Evolutionary conservation across 2,888 invertebrate genomes (phyloP).

Genomic region (Stenodera caucasica): DNA sequence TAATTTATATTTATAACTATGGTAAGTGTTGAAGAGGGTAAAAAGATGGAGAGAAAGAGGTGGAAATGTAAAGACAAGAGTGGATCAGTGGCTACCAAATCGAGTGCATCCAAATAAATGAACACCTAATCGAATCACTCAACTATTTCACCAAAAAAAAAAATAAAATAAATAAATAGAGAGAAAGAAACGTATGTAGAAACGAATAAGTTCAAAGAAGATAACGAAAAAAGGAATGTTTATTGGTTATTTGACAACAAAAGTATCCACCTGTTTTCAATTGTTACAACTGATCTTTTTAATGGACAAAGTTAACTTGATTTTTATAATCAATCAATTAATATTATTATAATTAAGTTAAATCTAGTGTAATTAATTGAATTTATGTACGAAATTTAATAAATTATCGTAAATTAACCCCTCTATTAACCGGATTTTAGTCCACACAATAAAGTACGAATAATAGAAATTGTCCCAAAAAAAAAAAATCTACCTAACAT

Average conservation of each 20-base stretch:
- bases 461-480: too few relatives aligned
- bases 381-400: background rate
- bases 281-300: too few relatives aligned
- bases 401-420: background rate
- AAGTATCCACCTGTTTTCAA: too few relatives aligned
- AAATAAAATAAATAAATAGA: background rate
- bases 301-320: too few relatives aligned
- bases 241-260: too few relatives aligned
- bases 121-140: slow-evolving; percentile 54
- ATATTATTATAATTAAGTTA: too few relatives aligned
- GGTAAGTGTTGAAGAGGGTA: slow-evolving; percentile 22
- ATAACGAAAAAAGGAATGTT: too few relatives aligned
- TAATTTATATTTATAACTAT: too few relatives aligned
- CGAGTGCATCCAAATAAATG: slow-evolving; percentile 54
- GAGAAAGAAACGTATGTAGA: background rate
- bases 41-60: background rate
- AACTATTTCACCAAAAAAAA: slow-evolving; percentile 14
- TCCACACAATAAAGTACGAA: background rate
- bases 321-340: too few relatives aligned
- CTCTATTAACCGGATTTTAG: background rate
- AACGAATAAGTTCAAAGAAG: too few relatives aligned
- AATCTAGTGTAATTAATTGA: background rate
- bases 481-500: too few relatives aligned
- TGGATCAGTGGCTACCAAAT: slow-evolving; percentile 55
- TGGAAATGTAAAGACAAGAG: slow-evolving; percentile 29